A percentile compares a stretch with the other conserved stretches of the same genome.
Conservation (phyloP, 2,888 invertebrate species). For the Alentia gelatinosa region DNA sequence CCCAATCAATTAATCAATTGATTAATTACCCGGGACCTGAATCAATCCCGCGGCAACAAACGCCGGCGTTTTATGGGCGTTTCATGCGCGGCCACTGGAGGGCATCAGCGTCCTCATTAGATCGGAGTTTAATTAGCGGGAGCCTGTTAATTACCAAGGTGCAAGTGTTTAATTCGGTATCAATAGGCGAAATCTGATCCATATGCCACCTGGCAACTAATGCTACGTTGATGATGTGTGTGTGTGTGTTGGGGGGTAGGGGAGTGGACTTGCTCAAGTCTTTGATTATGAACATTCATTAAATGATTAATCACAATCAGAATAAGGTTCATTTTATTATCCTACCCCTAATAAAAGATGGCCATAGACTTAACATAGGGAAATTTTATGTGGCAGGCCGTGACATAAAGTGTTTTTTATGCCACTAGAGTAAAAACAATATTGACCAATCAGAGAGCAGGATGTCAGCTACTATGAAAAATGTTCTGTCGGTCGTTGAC, state of each 20-base stretch:
- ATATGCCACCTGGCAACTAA: neutral
- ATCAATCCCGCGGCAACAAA: neutral
- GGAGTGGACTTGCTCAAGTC: too few species aligned
- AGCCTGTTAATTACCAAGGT: neutral
- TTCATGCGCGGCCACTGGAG: neutral
- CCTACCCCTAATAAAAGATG: too few species aligned
- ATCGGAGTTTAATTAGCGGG: neutral
- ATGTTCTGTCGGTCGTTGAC: too few species aligned
- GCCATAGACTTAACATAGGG: too few species aligned
- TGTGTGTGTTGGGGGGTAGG: neutral
- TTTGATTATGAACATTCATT: too few species aligned
- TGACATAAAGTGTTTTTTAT: too few species aligned
- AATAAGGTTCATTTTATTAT: too few species aligned
- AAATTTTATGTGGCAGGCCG: too few species aligned
- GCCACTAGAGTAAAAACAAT: too few species aligned
- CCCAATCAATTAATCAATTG: neutral
- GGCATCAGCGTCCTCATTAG: neutral
- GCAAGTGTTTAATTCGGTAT: constrained; percentile 13
- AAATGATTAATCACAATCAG: too few species aligned
- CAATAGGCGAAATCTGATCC: constrained; percentile 10
- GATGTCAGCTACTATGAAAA: too few species aligned
- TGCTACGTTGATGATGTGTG: neutral
- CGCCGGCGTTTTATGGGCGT: neutral
- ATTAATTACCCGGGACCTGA: neutral
- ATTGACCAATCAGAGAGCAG: too few species aligned